Conservation (phyloP, 2,113 vertebrate species). For the Tupaia tana region DNA sequence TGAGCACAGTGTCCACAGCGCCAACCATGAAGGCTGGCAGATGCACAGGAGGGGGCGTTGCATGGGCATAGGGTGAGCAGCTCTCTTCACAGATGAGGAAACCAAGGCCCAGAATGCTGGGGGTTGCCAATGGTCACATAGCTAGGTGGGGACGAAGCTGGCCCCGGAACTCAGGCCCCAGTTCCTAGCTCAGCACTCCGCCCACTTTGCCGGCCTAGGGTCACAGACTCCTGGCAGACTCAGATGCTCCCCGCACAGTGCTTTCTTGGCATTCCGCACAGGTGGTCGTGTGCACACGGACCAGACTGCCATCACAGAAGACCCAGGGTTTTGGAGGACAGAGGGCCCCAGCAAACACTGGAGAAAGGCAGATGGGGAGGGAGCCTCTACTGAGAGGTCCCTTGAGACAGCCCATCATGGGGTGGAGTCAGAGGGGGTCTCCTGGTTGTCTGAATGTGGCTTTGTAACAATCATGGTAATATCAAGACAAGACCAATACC, state of each 20-base stretch:
- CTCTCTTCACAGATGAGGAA: background rate
- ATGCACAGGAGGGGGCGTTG: background rate
- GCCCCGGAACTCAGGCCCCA: background rate
- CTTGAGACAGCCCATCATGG: too few species aligned
- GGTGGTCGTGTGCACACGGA: rapidly evolving
- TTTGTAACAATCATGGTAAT: background rate
- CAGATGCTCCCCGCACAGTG: too few species aligned
- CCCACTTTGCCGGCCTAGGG: background rate
- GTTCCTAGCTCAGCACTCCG: background rate
- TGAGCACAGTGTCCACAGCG: background rate
- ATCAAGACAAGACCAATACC: too few species aligned
- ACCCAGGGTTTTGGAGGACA: too few species aligned
- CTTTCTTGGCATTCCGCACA: too few species aligned
- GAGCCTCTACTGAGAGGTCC: background rate
- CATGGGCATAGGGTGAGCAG: background rate
- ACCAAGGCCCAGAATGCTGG: background rate
- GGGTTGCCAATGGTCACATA: background rate
- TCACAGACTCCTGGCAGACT: background rate
- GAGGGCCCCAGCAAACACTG: background rate
- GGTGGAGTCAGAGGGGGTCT: background rate
- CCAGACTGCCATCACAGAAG: background rate
- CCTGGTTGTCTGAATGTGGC: background rate
- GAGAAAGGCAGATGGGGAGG: background rate
- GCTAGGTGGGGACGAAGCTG: background rate
- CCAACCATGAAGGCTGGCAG: background rate